Evolutionary conservation across 2,888 invertebrate genomes (phyloP), one percentile per base, ranked within the genome.

Genomic region (Mythimna pallens): DNA sequence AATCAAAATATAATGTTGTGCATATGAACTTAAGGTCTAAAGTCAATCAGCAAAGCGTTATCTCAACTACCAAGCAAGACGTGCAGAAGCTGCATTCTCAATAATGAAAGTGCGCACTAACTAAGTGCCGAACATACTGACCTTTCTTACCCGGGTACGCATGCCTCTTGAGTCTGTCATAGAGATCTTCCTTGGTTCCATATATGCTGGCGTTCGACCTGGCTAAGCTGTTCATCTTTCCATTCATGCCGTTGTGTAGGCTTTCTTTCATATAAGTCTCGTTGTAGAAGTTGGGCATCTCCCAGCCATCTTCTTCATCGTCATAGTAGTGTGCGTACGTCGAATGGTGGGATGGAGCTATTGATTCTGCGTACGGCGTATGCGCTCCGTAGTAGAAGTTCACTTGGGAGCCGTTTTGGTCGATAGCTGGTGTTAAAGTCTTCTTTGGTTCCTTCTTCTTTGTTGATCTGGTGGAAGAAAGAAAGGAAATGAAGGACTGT

Each of bases 271-370:
- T 99, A 91, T 99, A 99, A 3, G 99, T 99, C 94, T 99, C 99
- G 92, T 99, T 99, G 95, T 99, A 99, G 94, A 99, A 99, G 94
- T 99, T 99, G 0, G 99, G 99, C 99, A 99, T 99, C 92, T 99
- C 99, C 99, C 99, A 99, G 63, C 99, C 99, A 88, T 99, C 99
- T 93, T 99, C 99, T 91, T 99, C 99, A 87, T 99, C 99, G 91
- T 99, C 99, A 88, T 99, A 99, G 93, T 99, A 99, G 92, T 99
- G 99, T 6, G 99, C 99, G 93, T 99, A 99, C 0, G 99, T 99
- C 64, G 99, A 99, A 91, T 99, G 99, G 93, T 99, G 99, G 9
- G 99, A 99, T 1, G 99, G 99, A 0, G 99, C 99, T 86, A 99
- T 99, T 70, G 98, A 99, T 92, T 99, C 99, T 65, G 99, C 99